phyloP scores from a whole-genome alignment of 1,140 invertebrate genomes.

The Megalopta genalis region DNA sequence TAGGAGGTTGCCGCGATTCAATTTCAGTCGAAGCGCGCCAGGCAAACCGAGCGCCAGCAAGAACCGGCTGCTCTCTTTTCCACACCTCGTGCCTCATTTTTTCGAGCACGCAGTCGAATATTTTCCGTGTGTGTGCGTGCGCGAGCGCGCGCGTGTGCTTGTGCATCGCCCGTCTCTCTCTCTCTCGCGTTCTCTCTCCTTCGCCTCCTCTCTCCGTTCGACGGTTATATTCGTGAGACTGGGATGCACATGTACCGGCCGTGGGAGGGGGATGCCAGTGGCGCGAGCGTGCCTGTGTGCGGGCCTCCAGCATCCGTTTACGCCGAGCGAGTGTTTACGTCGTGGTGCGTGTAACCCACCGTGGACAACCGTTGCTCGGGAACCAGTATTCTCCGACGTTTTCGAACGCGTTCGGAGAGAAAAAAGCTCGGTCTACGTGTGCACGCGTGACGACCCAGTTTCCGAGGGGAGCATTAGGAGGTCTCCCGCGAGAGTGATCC shows the following conservation, averaged over 20 bases:
- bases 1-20: slow-evolving; percentile 67
- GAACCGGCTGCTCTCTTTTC: slow-evolving; percentile 50
- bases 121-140: background rate
- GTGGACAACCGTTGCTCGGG: slow-evolving; percentile 24
- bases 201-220: background rate
- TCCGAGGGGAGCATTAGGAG: background rate
- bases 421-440: slow-evolving; percentile 9
- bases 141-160: background rate
- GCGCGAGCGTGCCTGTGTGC: slow-evolving; percentile 24
- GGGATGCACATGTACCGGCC: background rate
- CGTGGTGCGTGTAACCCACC: slow-evolving; percentile 48
- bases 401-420: slow-evolving; percentile 10
- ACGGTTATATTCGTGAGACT: slow-evolving; percentile 6
- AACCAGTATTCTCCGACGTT: slow-evolving; percentile 8
- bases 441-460: background rate
- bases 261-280: slow-evolving; percentile 3
- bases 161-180: too few relatives aligned
- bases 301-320: slow-evolving; percentile 18
- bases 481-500: background rate
- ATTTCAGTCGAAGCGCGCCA: slow-evolving; percentile 76
- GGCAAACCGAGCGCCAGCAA: slow-evolving; percentile 66
- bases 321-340: slow-evolving; percentile 55
- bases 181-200: too few relatives aligned
- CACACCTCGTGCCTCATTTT: slow-evolving; percentile 40
- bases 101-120: slow-evolving; percentile 23